A percentile compares a stretch with the other conserved stretches of the same genome.
Conservation (phyloP, 2,113 vertebrate species). For the human (Homo sapiens) region GRCh38 chr2:19376001-19376500, state of each 20-base stretch:
- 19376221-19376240: neutral
- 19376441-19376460: neutral
- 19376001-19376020: neutral
- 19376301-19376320: neutral
- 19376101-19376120: neutral
- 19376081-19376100: neutral
- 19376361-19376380: neutral
- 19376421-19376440: neutral
- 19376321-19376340: neutral
- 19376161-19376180: neutral
- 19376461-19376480: neutral
- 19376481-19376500: neutral
- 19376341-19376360: neutral
- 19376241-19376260: neutral
- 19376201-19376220: neutral
- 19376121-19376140: neutral
- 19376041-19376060: neutral
- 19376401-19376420: neutral
- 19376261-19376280: neutral
- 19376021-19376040: neutral
- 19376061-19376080: neutral
- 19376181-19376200: neutral
- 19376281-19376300: neutral
- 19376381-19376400: neutral
- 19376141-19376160: neutral